Evolutionary conservation across 2,113 vertebrate genomes (phyloP), one percentile per base, ranked within the genome.

Genomic region (Calidris pygmaea): DNA sequence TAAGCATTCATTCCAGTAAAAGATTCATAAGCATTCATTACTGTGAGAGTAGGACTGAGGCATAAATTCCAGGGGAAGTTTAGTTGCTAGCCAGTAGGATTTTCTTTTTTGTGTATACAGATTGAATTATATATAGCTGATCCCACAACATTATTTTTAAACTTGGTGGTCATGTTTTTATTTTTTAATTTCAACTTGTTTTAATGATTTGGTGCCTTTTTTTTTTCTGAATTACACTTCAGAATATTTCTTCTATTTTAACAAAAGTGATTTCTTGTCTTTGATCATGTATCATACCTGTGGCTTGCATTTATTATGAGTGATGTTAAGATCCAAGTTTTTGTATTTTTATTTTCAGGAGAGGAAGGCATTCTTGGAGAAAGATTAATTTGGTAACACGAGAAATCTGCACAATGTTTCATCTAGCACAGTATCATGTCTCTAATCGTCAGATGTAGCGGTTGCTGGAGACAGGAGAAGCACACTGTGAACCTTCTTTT

Each of bases 1-100:
- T 72, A 90, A 63, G 66, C 19, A 18, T 85, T 92, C 24, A 75
- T 92, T 95, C 95, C 48, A 86, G 26, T 86, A 74, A 81, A 95
- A 95, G 39, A 91, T 89, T 88, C n/a, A 77, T 89, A 77, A 89
- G 23, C 12, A 41, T 78, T 86, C 75, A 83, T 85, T 93, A 70
- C 43, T 45, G 14, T 76, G 71, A 76, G 26, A 89, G 32, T 29
- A 41, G 52, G 48, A 76, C 71, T 90, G 52, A 90, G 56, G 43
- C 43, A 90, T 85, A 87, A 87, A 90, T 95, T 93, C 22, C 7
- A 18, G 50, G 30, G 43, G 35, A 70, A 85, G 32, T 60, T 87
- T 43, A 87, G 43, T 60, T 77, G 55, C 62, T 82, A 91, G 27
- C 48, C 24, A 48, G 35, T 9, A 76, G 13, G 27, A 72, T 26